These are phyloP conservation scores for Troides aeacus DNA, from an alignment of 2,888 invertebrate genomes.

Conservation along the genomic window DNA sequence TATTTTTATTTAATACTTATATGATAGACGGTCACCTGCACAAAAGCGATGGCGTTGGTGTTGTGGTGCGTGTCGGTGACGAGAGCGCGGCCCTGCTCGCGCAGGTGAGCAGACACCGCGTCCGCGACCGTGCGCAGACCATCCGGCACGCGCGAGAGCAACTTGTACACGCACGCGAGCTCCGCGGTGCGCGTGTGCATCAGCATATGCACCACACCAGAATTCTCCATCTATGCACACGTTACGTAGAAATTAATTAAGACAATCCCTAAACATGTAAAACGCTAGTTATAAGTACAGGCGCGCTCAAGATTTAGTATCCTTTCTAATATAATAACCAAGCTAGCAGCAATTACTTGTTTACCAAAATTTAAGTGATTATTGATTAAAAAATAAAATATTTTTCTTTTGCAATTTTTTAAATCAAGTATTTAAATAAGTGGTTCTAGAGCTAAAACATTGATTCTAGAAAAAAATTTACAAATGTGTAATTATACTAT, in stretches of 20 bases:
- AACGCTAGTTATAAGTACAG: too few species aligned
- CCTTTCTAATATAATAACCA: too few species aligned
- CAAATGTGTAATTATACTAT: too few species aligned
- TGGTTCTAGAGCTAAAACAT: too few species aligned
- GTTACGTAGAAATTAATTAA: neutral
- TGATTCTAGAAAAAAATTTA: too few species aligned
- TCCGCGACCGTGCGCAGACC: slow-evolving; percentile 98
- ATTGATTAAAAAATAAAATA: too few species aligned
- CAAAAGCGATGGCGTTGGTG: slow-evolving; percentile 95
- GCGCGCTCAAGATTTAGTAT: too few species aligned
- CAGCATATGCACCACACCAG: slow-evolving; percentile 99
- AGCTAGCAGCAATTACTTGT: too few species aligned
- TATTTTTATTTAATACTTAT: neutral
- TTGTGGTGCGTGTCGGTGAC: slow-evolving; percentile 95
- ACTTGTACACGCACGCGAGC: slow-evolving; percentile 98
- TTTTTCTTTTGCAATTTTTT: too few species aligned
- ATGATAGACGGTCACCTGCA: slow-evolving; percentile 81
- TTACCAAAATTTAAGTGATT: too few species aligned
- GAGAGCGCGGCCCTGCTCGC: slow-evolving; percentile 96
- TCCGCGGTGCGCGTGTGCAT: slow-evolving; percentile 98
- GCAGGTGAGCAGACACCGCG: slow-evolving; percentile 95
- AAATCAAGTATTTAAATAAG: too few species aligned
- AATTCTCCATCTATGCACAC: slow-evolving; percentile 94
- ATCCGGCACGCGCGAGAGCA: slow-evolving; percentile 94
- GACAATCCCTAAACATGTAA: too few species aligned